Conservation (phyloP, 2,888 invertebrate genomes). For the Epirrita christyi region DNA sequence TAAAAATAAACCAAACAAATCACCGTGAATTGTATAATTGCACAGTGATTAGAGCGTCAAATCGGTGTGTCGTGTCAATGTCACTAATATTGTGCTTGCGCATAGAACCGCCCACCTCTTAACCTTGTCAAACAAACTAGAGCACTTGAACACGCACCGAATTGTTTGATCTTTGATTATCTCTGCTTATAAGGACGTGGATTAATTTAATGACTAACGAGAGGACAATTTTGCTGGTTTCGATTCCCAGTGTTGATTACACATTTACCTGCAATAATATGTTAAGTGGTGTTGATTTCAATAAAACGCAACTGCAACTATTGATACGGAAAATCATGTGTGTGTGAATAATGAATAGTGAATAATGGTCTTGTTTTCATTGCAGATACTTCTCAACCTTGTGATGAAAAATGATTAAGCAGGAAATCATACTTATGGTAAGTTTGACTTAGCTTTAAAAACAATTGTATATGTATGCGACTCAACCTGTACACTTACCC, state of each 20-base stretch:
- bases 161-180: constrained; percentile 38
- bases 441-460: constrained; percentile 48
- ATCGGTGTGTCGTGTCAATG: constrained; percentile 54
- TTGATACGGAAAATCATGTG: too few species aligned
- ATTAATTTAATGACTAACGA: constrained; percentile 20
- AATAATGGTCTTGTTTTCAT: constrained; percentile 33
- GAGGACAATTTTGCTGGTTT: constrained; percentile 11
- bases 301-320: too few species aligned
- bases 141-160: constrained; percentile 52
- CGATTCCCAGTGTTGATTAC: not conserved
- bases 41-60: constrained; percentile 47
- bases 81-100: constrained; percentile 40
- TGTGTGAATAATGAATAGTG: too few species aligned
- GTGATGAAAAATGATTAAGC: constrained; percentile 79
- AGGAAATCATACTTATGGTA: constrained; percentile 71
- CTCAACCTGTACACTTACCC: too few species aligned
- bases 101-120: constrained; percentile 51
- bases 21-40: constrained; percentile 45
- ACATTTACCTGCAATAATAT: not conserved
- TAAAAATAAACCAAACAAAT: constrained; percentile 28
- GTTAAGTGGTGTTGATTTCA: not conserved
- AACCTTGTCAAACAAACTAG: constrained; percentile 59
- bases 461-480: too few species aligned
- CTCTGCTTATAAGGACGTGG: constrained; percentile 28
- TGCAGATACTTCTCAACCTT: constrained; percentile 52